Conservation (phyloP, 2,113 vertebrate genomes). For the Pterocles orientalis region DNA sequence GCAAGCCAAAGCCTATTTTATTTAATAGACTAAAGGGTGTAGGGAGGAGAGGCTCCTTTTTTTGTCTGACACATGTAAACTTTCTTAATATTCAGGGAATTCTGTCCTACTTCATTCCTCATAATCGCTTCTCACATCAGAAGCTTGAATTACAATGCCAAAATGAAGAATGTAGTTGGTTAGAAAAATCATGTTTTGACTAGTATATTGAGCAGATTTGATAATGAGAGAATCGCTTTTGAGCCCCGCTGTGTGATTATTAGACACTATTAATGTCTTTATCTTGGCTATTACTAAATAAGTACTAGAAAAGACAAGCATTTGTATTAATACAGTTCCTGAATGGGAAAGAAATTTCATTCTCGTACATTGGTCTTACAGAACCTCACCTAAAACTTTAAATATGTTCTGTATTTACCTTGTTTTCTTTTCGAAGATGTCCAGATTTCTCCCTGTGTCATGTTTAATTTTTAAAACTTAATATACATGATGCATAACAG, state of each 20-base stretch:
- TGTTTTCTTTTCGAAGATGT: conserved; percentile 44
- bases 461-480: conserved; percentile 64
- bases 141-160: conserved; percentile 14
- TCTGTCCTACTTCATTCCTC: neutral
- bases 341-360: neutral
- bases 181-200: conserved; percentile 38
- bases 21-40: neutral
- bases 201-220: conserved; percentile 15
- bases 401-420: neutral
- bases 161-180: conserved; percentile 1
- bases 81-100: neutral
- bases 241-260: conserved; percentile 8
- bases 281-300: conserved; percentile 42
- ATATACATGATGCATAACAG: conserved; percentile 61
- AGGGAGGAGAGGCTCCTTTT: neutral
- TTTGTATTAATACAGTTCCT: neutral
- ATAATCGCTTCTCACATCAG: neutral
- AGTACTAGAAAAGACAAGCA: neutral
- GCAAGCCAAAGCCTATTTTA: neutral
- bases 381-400: conserved; percentile 21
- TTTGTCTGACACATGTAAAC: neutral
- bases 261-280: neutral
- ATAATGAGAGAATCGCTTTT: neutral
- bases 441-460: conserved; percentile 52
- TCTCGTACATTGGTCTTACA: neutral